These are phyloP conservation scores for Drosophila antonietae DNA, from an alignment of 2,888 invertebrate genomes.

Conservation along the genomic window DNA sequence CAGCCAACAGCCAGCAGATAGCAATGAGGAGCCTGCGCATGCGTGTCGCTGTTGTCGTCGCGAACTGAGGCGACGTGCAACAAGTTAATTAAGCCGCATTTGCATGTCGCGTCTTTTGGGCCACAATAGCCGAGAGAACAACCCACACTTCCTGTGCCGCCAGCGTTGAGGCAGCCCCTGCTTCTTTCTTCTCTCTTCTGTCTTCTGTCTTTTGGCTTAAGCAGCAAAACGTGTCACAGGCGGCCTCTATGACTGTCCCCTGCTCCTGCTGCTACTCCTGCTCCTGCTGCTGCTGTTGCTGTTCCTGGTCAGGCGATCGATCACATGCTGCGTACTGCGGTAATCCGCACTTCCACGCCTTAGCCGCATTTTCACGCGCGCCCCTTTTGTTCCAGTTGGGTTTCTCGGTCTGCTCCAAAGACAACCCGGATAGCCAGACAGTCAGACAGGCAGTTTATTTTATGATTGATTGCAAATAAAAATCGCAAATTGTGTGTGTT, in stretches of 20 bases:
- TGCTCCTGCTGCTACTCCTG: slow-evolving; percentile 11
- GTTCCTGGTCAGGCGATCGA: slow-evolving; percentile 69
- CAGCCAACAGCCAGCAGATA: slow-evolving; percentile 6
- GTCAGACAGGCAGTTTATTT: slow-evolving; percentile 68
- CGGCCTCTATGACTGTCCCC: slow-evolving; percentile 61
- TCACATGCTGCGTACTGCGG: slow-evolving; percentile 79
- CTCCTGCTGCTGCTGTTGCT: slow-evolving; percentile 20
- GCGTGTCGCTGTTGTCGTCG: slow-evolving; percentile 63
- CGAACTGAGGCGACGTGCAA: slow-evolving; percentile 77
- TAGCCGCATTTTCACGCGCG: slow-evolving; percentile 76
- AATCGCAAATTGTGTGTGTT: slow-evolving; percentile 76
- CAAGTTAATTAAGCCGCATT: slow-evolving; percentile 84
- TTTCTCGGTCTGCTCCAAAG: slow-evolving; percentile 26
- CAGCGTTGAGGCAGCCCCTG: slow-evolving; percentile 17
- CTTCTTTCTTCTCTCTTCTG: background rate
- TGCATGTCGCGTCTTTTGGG: slow-evolving; percentile 73
- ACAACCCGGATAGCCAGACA: slow-evolving; percentile 33
- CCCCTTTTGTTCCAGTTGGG: slow-evolving; percentile 62
- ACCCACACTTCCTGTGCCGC: slow-evolving; percentile 75
- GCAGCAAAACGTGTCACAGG: slow-evolving; percentile 75
- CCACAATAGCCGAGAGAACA: slow-evolving; percentile 52
- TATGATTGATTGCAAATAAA: slow-evolving; percentile 81
- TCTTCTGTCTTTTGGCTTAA: slow-evolving; percentile 39
- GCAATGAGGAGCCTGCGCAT: slow-evolving; percentile 61
- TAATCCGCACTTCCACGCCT: slow-evolving; percentile 82